These are phyloP conservation scores for Pentamera pediparva DNA, from an alignment of 53 echinoderm and acorn worm species.

Conservation along the genomic window DNA sequence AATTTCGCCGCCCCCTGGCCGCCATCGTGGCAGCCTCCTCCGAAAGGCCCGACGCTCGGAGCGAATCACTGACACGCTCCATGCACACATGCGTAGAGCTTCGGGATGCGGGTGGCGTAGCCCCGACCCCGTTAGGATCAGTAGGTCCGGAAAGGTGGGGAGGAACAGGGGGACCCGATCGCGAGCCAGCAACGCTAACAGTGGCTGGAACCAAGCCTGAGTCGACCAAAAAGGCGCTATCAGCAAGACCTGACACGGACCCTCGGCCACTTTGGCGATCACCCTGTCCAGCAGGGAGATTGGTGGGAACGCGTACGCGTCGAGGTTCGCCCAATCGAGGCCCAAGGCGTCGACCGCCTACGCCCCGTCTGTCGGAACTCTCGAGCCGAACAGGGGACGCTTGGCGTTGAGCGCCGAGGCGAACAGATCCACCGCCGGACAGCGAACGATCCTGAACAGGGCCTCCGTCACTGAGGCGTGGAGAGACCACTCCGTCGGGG, in stretches of 20 bases:
- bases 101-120: not conserved
- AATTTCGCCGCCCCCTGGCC: not conserved
- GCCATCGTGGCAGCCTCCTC: conserved; percentile 11
- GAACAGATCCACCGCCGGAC: no score
- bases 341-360: not conserved
- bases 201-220: not conserved
- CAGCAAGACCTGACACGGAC: not conserved
- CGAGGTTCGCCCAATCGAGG: not conserved
- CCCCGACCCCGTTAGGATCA: not conserved
- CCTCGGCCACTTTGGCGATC: not conserved
- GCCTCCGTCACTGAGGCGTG: no score
- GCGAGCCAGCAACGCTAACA: not conserved
- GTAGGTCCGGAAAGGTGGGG: not conserved
- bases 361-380: no score
- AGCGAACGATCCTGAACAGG: no score
- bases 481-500: no score
- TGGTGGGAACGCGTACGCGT: not conserved
- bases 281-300: not conserved
- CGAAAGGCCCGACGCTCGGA: no score
- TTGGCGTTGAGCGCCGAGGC: no score
- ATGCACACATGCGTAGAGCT: not conserved
- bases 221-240: not conserved
- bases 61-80: not conserved
- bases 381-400: no score
- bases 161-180: not conserved